phyloP scores from a whole-genome alignment of 2,888 invertebrate genomes.

The Carcina quercana region DNA sequence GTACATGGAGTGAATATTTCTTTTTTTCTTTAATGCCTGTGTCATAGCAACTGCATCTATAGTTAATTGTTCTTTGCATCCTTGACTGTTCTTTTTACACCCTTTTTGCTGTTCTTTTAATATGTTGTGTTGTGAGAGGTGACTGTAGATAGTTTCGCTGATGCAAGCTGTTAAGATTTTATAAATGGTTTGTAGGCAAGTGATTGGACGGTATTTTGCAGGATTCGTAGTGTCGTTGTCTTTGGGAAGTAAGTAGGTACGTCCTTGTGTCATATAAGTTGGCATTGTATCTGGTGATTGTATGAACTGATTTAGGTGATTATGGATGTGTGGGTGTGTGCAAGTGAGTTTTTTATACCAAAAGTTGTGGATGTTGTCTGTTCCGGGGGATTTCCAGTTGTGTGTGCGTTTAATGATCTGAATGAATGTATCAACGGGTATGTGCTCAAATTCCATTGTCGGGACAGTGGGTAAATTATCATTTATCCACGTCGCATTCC shows the following conservation, averaged over 20 bases:
- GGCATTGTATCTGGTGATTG: conserved; percentile 3
- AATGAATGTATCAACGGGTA: conserved; percentile 8
- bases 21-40: conserved; percentile 7
- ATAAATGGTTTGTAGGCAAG: conserved; percentile 19
- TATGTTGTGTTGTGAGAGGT: conserved; percentile 1
- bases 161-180: conserved; percentile 16
- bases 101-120: conserved; percentile 5
- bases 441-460: conserved; percentile 14
- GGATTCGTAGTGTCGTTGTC: conserved; percentile 7
- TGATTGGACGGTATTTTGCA: conserved; percentile 18
- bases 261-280: conserved; percentile 11
- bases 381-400: conserved; percentile 13
- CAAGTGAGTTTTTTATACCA: conserved; percentile 12
- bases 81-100: not conserved
- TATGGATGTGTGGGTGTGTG: conserved; percentile 10
- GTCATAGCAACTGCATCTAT: conserved; percentile 11
- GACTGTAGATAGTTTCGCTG: conserved; percentile 4
- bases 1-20: conserved; percentile 14
- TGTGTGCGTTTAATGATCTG: conserved; percentile 8
- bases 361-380: conserved; percentile 13
- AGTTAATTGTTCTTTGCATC: conserved; percentile 4
- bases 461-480: conserved; percentile 11
- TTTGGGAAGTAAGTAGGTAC: conserved; percentile 15
- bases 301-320: conserved; percentile 4
- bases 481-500: conserved; percentile 13